Base-by-base conservation (phyloP, 92 coral and sea anemone species). In the Epizoanthus stellaris region DNA sequence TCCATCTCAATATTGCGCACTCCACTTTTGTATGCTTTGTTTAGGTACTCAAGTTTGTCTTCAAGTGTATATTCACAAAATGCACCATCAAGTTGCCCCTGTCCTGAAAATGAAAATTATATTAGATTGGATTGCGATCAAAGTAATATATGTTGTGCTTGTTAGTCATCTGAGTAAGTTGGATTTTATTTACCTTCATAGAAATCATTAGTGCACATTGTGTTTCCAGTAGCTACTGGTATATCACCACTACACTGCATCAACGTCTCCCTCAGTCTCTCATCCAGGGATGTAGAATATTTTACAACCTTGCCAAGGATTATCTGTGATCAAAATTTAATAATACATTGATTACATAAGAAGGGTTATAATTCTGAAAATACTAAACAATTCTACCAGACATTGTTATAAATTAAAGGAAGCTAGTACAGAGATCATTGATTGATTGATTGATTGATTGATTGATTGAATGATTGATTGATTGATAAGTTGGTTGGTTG, bases 121-220 rank as follows among this genome's bases (percentile, higher is more conserved):
- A 7, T 20, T 30, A 63, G 68, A 77, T 25, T 2, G 6, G 5
- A 30, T 61, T n/a, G n/a, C n/a, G n/a, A n/a, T n/a, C n/a, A n/a
- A n/a, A n/a, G n/a, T n/a, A n/a, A n/a, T n/a, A 30, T 43, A 45
- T 45, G 8, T 45, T 45, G 52, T 45, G 52, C 52, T 45, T 45
- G 6, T 4, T 45, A 45, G 52, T 45, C 52, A 45, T 4, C 52
- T 45, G 52, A 45, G 9, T 45, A 45, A 47, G 9, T 47, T 47
- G 9, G 5, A 75, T 14, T 77, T 30, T 30, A 30, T 30, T 30
- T 82, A 96, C 99, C 99, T 93, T 96, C 99, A 86, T 94, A 96
- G 75, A 96, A 96, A 71, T 96, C 99, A 87, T 92, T 85, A n/a
- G 99, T 93, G 84, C 99, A 96, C 99, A 96, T 94, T 58, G 99